Evolutionary conservation across 1,140 invertebrate species (phyloP).

Genomic region (Armadillidium nasatum): DNA sequence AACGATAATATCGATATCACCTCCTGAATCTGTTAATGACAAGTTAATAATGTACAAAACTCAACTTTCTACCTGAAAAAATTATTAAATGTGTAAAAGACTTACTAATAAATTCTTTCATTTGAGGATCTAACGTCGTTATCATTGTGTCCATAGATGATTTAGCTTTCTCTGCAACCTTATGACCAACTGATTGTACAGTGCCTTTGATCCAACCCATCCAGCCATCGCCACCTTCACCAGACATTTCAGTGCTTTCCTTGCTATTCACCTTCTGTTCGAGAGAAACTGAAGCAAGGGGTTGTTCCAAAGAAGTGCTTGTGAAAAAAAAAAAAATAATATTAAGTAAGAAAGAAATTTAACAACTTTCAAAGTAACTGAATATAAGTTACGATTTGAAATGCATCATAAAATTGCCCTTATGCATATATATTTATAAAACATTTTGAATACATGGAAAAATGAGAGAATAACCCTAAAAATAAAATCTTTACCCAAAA

Average conservation of each 20-base stretch:
- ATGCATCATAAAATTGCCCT: too few relatives aligned
- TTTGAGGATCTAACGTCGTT: slow-evolving; percentile 81
- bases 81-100: slow-evolving; percentile 35
- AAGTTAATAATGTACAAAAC: slow-evolving; percentile 9
- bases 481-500: too few relatives aligned
- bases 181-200: slow-evolving; percentile 53
- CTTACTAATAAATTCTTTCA: slow-evolving; percentile 81
- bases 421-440: too few relatives aligned
- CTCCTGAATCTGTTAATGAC: slow-evolving; percentile 64
- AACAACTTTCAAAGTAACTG: neutral
- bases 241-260: slow-evolving; percentile 13
- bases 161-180: slow-evolving; percentile 74
- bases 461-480: too few relatives aligned
- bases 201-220: slow-evolving; percentile 52
- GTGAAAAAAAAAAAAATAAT: neutral
- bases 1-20: slow-evolving; percentile 68
- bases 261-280: slow-evolving; percentile 16
- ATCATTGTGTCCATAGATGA: slow-evolving; percentile 79
- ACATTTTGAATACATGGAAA: too few relatives aligned
- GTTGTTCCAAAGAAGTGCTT: slow-evolving; percentile 14
- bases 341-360: neutral
- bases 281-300: slow-evolving; percentile 30
- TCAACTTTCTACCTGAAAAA: neutral
- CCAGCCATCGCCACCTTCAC: slow-evolving; percentile 45
- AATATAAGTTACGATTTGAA: too few relatives aligned